phyloP scores from a whole-genome alignment of 2,888 invertebrate genomes.

The Morinoia aosen region DNA sequence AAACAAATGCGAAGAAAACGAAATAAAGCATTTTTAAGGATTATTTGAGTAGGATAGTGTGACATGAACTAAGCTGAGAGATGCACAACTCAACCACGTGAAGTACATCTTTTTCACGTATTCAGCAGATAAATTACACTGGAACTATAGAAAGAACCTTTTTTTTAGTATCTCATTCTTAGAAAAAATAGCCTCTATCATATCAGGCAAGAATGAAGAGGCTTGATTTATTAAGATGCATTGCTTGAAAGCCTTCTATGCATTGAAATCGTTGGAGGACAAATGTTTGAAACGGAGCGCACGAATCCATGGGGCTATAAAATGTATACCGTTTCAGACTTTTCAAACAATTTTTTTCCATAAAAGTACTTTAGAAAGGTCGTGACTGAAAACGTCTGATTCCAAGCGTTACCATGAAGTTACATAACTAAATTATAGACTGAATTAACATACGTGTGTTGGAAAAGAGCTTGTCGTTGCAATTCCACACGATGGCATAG shows the following conservation, averaged over 20 bases:
- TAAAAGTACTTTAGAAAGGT: no score
- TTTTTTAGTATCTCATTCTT: neutral
- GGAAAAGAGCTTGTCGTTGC: conserved; percentile 57
- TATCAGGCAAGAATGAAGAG: neutral
- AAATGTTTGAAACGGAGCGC: no score
- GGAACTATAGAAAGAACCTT: neutral
- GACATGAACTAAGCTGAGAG: no score
- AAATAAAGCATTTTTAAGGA: no score
- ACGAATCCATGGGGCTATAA: no score
- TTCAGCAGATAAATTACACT: neutral
- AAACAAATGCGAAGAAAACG: no score
- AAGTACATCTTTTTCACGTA: neutral
- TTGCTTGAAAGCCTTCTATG: neutral
- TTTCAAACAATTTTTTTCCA: no score
- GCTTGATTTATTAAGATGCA: neutral
- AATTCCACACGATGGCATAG: conserved; percentile 68
- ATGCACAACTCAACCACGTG: neutral
- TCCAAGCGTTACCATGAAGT: no score
- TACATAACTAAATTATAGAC: neutral
- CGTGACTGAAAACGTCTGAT: no score
- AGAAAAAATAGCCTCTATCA: neutral
- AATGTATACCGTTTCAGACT: no score
- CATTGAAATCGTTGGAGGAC: neutral
- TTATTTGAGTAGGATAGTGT: no score
- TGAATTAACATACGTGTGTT: conserved; percentile 53